Conservation (phyloP, 1,140 invertebrate genomes). For the Sycophaga agraensis region DNA sequence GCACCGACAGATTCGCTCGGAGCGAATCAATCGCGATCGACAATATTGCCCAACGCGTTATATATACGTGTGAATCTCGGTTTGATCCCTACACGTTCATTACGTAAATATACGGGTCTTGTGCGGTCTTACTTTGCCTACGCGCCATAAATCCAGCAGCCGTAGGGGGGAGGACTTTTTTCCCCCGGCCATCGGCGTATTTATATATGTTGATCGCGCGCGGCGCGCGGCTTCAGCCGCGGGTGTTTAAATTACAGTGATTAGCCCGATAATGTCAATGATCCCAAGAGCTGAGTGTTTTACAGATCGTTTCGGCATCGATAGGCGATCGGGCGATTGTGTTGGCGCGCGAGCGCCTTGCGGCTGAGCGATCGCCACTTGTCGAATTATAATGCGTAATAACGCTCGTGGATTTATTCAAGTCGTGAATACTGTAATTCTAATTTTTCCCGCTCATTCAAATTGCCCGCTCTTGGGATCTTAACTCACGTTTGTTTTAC, state of each 20-base stretch:
- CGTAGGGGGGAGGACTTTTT: not conserved
- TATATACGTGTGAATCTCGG: constrained; percentile 5
- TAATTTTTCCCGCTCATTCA: too few species aligned
- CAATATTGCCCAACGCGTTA: constrained; percentile 7
- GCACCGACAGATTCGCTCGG: constrained; percentile 9
- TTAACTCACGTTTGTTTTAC: not conserved
- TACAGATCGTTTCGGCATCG: constrained; percentile 12
- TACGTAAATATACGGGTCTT: not conserved
- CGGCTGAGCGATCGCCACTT: not conserved
- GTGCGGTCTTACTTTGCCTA: constrained; percentile 9
- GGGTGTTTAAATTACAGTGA: constrained; percentile 22
- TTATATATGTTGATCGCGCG: constrained; percentile 1
- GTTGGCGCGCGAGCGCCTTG: too few species aligned
- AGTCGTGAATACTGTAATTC: too few species aligned
- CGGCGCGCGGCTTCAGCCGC: constrained; percentile 6
- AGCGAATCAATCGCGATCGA: constrained; percentile 19
- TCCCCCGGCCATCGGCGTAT: not conserved
- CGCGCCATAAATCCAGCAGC: constrained; percentile 5
- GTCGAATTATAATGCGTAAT: constrained; percentile 16
- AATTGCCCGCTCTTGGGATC: not conserved
- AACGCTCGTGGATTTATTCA: constrained; percentile 13
- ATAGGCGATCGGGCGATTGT: constrained; percentile 10
- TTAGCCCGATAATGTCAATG: constrained; percentile 23
- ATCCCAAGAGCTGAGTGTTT: constrained; percentile 14
- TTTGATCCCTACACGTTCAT: not conserved